These are phyloP conservation scores for Pungitius pungitius DNA, from an alignment of 2,113 vertebrate genomes.

Conservation along the genomic window DNA sequence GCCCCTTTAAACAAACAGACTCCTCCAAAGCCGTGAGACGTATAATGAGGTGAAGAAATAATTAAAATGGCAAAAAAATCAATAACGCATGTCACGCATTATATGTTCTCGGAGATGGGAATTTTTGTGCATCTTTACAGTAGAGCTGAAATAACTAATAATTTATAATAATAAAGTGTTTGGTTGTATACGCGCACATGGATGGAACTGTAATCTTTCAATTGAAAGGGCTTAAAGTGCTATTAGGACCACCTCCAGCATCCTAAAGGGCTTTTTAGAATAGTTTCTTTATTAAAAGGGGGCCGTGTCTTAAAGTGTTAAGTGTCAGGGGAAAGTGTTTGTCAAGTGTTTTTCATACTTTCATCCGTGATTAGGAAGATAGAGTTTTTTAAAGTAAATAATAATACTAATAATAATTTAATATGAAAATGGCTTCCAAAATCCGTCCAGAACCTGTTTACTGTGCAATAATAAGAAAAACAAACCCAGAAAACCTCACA, in stretches of 20 bases:
- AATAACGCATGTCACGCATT: constrained; percentile 2
- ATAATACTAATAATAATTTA: too few relatives aligned
- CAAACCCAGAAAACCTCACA: not conserved
- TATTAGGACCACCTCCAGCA: not conserved
- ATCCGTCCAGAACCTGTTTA: not conserved
- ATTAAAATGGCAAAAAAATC: constrained; percentile 3
- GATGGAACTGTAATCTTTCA: not conserved
- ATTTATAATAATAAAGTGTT: too few relatives aligned
- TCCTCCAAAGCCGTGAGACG: constrained; percentile 21
- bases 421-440: too few relatives aligned
- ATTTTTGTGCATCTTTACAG: constrained; percentile 13
- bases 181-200: not conserved
- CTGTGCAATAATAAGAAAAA: not conserved
- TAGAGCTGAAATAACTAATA: not conserved
- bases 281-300: not conserved
- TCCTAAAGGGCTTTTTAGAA: not conserved
- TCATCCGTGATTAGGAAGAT: too few relatives aligned
- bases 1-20: constrained; percentile 16
- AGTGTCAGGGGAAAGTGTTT: too few relatives aligned
- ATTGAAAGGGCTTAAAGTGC: not conserved
- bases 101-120: constrained; percentile 22
- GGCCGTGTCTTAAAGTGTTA: not conserved
- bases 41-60: constrained; percentile 10
- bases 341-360: too few relatives aligned
- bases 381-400: too few relatives aligned